A percentile compares a stretch with the other conserved stretches of the same genome.
These are phyloP conservation scores for Coreius guichenoti DNA, from an alignment of 2,797 vertebrate species.

Conservation along the genomic window DNA sequence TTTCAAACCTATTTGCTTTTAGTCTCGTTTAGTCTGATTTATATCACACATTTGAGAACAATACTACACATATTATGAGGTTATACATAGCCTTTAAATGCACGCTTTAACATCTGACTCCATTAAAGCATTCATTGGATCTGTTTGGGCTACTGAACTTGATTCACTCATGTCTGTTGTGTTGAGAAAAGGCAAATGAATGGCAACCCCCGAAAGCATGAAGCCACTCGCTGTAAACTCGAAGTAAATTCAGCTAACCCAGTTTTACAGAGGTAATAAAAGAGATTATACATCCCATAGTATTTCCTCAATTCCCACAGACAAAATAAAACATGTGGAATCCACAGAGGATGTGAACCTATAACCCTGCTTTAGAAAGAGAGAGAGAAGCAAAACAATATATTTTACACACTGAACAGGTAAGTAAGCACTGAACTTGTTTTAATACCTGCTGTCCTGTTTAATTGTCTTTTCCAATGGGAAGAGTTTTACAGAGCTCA, in stretches of 20 bases:
- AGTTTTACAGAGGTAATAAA: constrained; percentile 36
- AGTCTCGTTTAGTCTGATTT: not conserved
- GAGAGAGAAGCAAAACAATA: not conserved
- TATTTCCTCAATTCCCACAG: constrained; percentile 31
- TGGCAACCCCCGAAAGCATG: not conserved
- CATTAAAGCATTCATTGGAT: not conserved
- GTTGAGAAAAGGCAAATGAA: constrained; percentile 13
- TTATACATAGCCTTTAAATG: not conserved
- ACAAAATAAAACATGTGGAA: constrained; percentile 17
- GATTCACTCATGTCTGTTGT: constrained; percentile 14
- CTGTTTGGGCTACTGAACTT: constrained; percentile 29
- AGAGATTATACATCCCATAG: constrained; percentile 20
- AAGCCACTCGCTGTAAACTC: constrained; percentile 10
- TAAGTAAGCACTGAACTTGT: not conserved
- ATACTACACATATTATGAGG: constrained; percentile 11
- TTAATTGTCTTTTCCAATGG: not conserved
- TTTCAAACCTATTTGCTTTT: constrained; percentile 5
- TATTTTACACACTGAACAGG: not conserved
- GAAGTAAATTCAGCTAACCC: not conserved
- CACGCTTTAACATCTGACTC: constrained; percentile 20
- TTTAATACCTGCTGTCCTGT: not conserved
- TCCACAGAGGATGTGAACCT: constrained; percentile 14
- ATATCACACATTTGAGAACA: not conserved
- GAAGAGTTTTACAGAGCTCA: not conserved
- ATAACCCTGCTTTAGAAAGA: constrained; percentile 14